Conservation (phyloP, 2,797 vertebrate species). For the Phoeniculus purpureus region DNA sequence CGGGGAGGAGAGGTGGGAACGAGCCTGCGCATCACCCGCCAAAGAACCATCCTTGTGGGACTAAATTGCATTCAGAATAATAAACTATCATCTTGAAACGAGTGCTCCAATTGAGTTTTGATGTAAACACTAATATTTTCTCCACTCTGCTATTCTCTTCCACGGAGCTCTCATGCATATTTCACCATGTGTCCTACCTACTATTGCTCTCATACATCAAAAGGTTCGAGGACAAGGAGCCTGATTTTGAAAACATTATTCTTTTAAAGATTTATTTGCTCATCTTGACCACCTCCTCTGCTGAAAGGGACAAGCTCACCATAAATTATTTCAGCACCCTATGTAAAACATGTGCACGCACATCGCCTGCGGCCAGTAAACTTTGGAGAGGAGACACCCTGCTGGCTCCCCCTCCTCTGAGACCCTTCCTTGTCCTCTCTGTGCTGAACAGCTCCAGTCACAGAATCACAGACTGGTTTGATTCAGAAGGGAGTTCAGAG, state of each 20-base stretch:
- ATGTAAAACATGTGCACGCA: conserved; percentile 37
- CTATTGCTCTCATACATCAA: conserved; percentile 83
- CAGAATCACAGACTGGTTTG: no score
- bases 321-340: conserved; percentile 74
- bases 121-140: conserved; percentile 83
- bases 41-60: conserved; percentile 58
- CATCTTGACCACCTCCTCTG: conserved; percentile 78
- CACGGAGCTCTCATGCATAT: conserved; percentile 79
- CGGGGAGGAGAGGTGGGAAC: not conserved
- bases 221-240: conserved; percentile 79
- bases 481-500: no score
- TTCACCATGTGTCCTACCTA: conserved; percentile 79
- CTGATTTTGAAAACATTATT: conserved; percentile 85
- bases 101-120: conserved; percentile 80
- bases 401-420: fast-evolving
- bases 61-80: conserved; percentile 74
- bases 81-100: conserved; percentile 78
- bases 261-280: conserved; percentile 83
- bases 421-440: not conserved
- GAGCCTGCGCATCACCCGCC: not conserved
- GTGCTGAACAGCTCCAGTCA: not conserved
- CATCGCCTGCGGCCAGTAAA: not conserved
- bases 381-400: not conserved
- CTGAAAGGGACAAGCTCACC: conserved; percentile 66
- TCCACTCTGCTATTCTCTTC: conserved; percentile 73